phyloP scores from a whole-genome alignment of 2,888 invertebrate genomes.

The Plebejus melissa region DNA sequence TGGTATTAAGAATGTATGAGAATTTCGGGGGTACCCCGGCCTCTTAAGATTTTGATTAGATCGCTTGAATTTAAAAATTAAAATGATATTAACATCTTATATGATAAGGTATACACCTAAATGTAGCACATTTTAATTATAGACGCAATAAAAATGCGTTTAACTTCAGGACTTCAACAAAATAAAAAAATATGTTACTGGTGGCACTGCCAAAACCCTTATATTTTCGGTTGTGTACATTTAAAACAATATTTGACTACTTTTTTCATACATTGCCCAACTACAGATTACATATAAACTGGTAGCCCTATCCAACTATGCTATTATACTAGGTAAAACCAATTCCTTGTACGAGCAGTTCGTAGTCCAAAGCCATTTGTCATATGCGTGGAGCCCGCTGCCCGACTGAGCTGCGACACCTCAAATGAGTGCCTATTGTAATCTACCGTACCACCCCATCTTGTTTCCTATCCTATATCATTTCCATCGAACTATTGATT shows the following conservation, averaged over 20 bases:
- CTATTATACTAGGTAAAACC: conserved; percentile 3
- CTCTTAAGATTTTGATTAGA: no score
- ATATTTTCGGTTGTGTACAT: no score
- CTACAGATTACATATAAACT: background rate
- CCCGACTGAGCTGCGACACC: conserved; percentile 3
- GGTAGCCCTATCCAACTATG: background rate
- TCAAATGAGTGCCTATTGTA: conserved; percentile 18
- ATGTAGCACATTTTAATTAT: no score
- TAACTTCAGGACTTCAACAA: no score
- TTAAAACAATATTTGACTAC: background rate
- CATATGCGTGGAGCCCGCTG: background rate
- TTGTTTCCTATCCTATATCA: background rate
- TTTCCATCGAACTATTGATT: background rate
- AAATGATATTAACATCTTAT: no score
- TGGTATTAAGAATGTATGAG: no score
- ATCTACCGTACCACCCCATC: background rate
- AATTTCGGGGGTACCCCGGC: no score
- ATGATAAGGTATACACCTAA: no score
- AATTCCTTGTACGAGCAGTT: conserved; percentile 13
- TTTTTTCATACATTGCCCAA: background rate
- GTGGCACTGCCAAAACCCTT: no score
- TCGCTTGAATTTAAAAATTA: no score
- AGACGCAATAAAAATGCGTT: no score
- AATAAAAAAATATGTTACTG: no score
- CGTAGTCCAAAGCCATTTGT: conserved; percentile 3